phyloP scores from a whole-genome alignment of 2,888 invertebrate species.

The Cataglyphis rosenhaueri region DNA sequence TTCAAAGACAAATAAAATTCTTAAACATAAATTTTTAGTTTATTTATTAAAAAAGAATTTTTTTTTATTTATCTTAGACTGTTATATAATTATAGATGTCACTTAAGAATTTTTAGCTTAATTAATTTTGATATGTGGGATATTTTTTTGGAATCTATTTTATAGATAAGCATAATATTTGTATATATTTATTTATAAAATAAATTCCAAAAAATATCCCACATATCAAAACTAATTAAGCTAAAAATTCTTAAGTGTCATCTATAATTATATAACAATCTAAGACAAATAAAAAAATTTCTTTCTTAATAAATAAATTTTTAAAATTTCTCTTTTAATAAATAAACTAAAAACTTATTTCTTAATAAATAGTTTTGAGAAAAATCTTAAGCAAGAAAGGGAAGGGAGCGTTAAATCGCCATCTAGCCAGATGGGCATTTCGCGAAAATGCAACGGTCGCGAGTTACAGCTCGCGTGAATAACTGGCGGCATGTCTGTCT shows the following conservation, averaged over 20 bases:
- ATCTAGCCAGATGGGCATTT: not conserved
- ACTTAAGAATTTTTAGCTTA: not conserved
- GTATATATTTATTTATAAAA: not conserved
- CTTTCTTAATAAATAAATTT: not conserved
- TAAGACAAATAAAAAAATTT: not conserved
- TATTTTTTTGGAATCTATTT: not conserved
- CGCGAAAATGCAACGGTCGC: constrained; percentile 10
- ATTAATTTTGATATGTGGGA: not conserved
- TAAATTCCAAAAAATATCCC: not conserved
- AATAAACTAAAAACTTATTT: not conserved
- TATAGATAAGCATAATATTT: not conserved
- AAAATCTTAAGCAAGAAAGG: too few species aligned
- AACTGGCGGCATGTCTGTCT: not conserved
- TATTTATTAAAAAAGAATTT: not conserved
- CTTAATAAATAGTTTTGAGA: not conserved
- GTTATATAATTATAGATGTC: too few species aligned
- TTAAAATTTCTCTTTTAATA: not conserved
- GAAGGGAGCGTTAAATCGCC: not conserved
- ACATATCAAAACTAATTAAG: not conserved
- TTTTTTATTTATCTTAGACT: not conserved
- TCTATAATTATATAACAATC: too few species aligned
- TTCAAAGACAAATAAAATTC: not conserved
- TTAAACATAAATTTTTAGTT: not conserved
- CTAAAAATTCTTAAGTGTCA: not conserved
- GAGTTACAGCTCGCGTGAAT: not conserved